Percentiles rank a stretch among this genome's conserved stretches.
Evolutionary conservation across 2,797 vertebrate genomes (phyloP).

Genomic region (Takifugu ocellatus): DNA sequence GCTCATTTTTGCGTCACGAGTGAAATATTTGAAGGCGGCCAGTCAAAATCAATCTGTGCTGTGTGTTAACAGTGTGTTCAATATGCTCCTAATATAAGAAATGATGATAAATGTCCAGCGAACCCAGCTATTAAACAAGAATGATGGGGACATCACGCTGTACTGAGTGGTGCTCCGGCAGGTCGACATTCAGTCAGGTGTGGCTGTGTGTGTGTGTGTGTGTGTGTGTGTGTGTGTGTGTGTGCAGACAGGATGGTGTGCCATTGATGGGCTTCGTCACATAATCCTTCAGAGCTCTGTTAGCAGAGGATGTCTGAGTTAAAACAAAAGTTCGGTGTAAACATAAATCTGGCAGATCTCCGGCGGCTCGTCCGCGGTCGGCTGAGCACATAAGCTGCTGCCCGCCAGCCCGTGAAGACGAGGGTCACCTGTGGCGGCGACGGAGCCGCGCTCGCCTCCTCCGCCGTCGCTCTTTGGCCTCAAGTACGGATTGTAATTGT

Average conservation of each 20-base stretch:
- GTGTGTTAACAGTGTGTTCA: too few species aligned
- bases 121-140: too few species aligned
- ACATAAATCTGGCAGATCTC: background rate
- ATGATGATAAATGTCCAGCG: too few species aligned
- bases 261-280: too few species aligned
- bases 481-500: conserved; percentile 61
- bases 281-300: conserved; percentile 10
- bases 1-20: too few species aligned
- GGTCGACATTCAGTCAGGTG: conserved; percentile 31
- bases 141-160: too few species aligned
- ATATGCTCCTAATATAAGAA: too few species aligned
- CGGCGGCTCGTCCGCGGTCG: background rate
- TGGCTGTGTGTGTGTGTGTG: too few species aligned
- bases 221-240: too few species aligned
- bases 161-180: conserved; percentile 29
- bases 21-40: too few species aligned
- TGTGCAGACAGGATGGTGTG: conserved; percentile 21
- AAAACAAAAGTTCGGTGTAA: background rate
- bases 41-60: too few species aligned
- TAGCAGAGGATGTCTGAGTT: background rate
- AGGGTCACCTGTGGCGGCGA: background rate
- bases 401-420: background rate
- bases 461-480: conserved; percentile 10
- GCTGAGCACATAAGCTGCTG: background rate
- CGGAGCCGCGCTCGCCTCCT: background rate